A percentile compares a stretch with the other conserved stretches of the same genome.
These are phyloP conservation scores for Noctuana brunneofusca DNA, from an alignment of 2,888 invertebrate genomes.

Conservation along the genomic window DNA sequence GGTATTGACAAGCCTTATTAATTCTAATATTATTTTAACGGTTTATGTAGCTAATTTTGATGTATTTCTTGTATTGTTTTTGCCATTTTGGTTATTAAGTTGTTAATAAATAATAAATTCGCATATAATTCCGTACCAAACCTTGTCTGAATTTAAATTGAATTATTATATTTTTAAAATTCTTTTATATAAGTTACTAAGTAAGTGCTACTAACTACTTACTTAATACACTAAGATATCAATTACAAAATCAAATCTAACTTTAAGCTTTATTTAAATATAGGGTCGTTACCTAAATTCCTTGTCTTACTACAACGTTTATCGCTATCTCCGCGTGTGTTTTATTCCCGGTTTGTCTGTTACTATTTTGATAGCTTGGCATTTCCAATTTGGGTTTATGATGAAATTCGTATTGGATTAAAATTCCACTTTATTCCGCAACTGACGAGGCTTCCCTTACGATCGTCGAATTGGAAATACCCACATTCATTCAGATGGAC, in stretches of 20 bases:
- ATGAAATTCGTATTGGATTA: slow-evolving; percentile 40
- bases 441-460: slow-evolving; percentile 22
- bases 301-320: slow-evolving; percentile 32
- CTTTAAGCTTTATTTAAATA: slow-evolving; percentile 7
- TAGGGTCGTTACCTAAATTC: slow-evolving; percentile 31
- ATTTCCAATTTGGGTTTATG: slow-evolving; percentile 41
- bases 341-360: slow-evolving; percentile 37
- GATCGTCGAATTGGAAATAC: slow-evolving; percentile 31
- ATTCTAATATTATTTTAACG: too few species aligned
- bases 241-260: not conserved
- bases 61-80: too few species aligned
- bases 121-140: too few species aligned
- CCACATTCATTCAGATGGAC: slow-evolving; percentile 31
- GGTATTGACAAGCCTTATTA: too few species aligned
- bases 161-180: too few species aligned
- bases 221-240: too few species aligned
- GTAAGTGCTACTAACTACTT: too few species aligned
- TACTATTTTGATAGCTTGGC: slow-evolving; percentile 42
- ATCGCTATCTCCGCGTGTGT: slow-evolving; percentile 23
- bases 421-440: slow-evolving; percentile 36
- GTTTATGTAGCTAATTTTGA: too few species aligned
- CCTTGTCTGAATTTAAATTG: too few species aligned
- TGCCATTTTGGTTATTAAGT: too few species aligned
- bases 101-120: too few species aligned
- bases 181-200: too few species aligned